phyloP scores from a whole-genome alignment of 1,140 invertebrate species.

The Pseudobourletiella spinata region DNA sequence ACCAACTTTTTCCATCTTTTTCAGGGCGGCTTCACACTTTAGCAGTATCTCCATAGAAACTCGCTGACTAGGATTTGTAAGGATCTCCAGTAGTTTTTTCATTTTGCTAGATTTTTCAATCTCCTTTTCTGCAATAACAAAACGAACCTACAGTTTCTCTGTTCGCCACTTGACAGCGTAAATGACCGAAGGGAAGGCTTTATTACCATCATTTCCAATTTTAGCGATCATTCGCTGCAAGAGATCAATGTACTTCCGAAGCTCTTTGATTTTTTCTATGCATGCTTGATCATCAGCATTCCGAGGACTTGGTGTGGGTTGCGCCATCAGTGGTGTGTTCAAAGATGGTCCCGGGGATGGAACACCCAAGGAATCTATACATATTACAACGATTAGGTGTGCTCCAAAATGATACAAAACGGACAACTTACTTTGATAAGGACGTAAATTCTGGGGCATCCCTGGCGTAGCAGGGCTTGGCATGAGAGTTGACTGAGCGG shows the following conservation, averaged over 20 bases:
- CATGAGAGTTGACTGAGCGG: conserved; percentile 51
- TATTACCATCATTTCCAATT: conserved; percentile 70
- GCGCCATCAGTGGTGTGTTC: conserved; percentile 63
- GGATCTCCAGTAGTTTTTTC: conserved; percentile 81
- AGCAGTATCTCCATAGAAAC: conserved; percentile 78
- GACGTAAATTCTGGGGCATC: conserved; percentile 14
- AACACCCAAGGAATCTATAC: conserved; percentile 48
- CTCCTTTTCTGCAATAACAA: too few relatives aligned
- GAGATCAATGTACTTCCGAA: conserved; percentile 88
- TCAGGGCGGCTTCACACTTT: conserved; percentile 89
- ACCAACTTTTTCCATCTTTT: conserved; percentile 59
- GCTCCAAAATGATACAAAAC: not conserved
- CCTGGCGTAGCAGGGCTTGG: conserved; percentile 22
- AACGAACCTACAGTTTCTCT: too few relatives aligned
- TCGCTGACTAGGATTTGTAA: conserved; percentile 76
- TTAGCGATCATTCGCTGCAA: conserved; percentile 74
- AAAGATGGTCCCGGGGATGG: conserved; percentile 70
- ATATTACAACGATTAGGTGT: conserved; percentile 3
- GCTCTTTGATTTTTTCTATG: conserved; percentile 78
- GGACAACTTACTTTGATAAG: conserved; percentile 10
- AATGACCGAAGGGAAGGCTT: too few relatives aligned
- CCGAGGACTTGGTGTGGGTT: conserved; percentile 56
- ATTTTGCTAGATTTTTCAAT: conserved; percentile 79
- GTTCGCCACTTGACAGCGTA: too few relatives aligned
- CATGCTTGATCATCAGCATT: conserved; percentile 74